Conservation (phyloP, 2,797 vertebrate genomes). For the Coregonus ussuriensis region DNA sequence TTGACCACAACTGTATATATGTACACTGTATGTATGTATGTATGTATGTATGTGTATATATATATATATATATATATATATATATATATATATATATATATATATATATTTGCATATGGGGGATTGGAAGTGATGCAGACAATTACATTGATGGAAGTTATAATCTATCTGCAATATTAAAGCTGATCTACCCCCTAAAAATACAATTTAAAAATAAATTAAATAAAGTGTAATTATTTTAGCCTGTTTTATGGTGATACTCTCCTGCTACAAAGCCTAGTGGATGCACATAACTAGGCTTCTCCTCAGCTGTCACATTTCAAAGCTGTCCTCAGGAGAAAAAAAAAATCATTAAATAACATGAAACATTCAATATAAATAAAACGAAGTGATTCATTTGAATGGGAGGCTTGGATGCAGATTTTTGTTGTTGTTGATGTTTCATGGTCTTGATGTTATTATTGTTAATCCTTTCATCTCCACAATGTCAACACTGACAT, state of each 20-base stretch:
- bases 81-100: no score
- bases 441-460: slow-evolving; percentile 6
- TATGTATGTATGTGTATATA: no score
- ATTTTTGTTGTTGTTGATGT: background rate
- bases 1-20: no score
- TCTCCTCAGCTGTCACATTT: background rate
- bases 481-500: background rate
- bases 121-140: no score
- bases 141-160: no score
- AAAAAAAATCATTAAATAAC: background rate
- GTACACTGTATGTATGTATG: no score
- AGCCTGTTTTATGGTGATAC: background rate
- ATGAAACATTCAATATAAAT: background rate
- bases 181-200: no score
- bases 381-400: background rate
- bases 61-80: no score
- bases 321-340: background rate
- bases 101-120: no score
- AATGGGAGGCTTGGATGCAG: background rate
- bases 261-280: background rate
- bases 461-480: slow-evolving; percentile 2
- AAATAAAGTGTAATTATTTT: background rate
- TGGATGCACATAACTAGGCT: background rate
- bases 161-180: no score
- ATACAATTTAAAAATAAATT: no score